A percentile compares a stretch with the other conserved stretches of the same genome.
Evolutionary conservation across 2,113 vertebrate genomes (phyloP).

Genomic region (Microtus pennsylvanicus): DNA sequence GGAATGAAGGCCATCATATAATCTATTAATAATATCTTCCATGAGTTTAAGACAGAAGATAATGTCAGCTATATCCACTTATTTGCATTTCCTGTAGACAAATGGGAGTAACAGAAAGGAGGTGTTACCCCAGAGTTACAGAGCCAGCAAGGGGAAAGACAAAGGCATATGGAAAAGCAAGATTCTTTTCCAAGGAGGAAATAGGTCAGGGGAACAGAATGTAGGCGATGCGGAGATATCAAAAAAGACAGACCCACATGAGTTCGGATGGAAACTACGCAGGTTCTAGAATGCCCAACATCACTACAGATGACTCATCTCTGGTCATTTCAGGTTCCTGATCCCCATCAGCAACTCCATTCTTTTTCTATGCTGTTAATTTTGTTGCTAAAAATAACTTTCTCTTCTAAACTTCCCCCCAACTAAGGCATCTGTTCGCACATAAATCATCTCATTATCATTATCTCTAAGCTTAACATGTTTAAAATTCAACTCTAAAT

Average conservation of each 20-base stretch:
- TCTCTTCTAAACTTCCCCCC: background rate
- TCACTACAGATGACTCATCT: background rate
- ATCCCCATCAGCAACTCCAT: background rate
- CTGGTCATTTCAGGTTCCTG: background rate
- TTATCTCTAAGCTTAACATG: background rate
- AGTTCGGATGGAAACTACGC: background rate
- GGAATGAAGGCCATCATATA: background rate
- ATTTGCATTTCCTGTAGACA: background rate
- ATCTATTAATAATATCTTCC: background rate
- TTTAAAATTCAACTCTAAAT: slow-evolving; percentile 34
- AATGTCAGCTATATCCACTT: background rate
- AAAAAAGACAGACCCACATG: background rate
- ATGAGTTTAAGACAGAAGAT: background rate
- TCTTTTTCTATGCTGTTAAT: background rate
- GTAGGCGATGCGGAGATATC: background rate
- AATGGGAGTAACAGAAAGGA: fast-evolving
- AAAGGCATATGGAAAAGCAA: background rate
- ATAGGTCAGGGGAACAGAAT: background rate
- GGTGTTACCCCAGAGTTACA: background rate
- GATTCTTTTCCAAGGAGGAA: background rate
- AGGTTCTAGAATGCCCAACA: background rate
- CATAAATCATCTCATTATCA: slow-evolving; percentile 40
- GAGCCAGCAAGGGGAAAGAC: background rate
- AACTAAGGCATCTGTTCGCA: slow-evolving; percentile 49
- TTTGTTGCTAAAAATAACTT: slow-evolving; percentile 25